phyloP scores from a whole-genome alignment of 2,113 vertebrate species.

The Edolisoma coerulescens region DNA sequence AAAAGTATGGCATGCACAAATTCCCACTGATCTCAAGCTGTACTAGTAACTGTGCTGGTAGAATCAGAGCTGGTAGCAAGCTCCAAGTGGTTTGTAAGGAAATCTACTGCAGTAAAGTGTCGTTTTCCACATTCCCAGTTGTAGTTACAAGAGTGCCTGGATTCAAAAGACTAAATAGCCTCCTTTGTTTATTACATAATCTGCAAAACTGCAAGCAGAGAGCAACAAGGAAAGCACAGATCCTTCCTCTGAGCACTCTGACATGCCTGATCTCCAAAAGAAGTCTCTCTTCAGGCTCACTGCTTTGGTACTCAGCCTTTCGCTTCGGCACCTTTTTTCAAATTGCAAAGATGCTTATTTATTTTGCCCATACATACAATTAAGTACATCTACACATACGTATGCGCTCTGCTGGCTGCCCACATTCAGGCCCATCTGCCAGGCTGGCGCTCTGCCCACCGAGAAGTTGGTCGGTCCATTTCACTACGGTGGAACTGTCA shows the following conservation, averaged over 20 bases:
- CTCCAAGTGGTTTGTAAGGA: background rate
- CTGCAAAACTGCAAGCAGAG: conserved; percentile 10
- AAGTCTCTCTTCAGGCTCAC: background rate
- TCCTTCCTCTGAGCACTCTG: background rate
- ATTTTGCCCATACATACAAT: background rate
- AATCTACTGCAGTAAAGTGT: background rate
- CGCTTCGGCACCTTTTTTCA: background rate
- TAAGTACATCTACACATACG: conserved; percentile 1
- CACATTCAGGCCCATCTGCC: conserved; percentile 66
- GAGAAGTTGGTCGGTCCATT: conserved; percentile 35
- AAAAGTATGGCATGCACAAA: background rate
- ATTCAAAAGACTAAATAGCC: conserved; percentile 30
- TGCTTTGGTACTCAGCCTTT: background rate
- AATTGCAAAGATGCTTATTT: background rate
- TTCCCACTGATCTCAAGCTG: background rate
- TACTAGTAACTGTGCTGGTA: background rate
- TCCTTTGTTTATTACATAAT: conserved; percentile 40
- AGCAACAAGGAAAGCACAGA: background rate
- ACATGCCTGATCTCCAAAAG: background rate
- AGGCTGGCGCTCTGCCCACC: conserved; percentile 58
- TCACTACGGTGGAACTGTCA: conserved; percentile 37
- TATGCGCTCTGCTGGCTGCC: conserved; percentile 26
- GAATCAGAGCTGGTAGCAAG: background rate
- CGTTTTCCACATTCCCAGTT: conserved; percentile 16
- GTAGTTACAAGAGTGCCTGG: background rate